phyloP scores from a whole-genome alignment of 2,113 vertebrate species.

The Terrapene triunguis region DNA sequence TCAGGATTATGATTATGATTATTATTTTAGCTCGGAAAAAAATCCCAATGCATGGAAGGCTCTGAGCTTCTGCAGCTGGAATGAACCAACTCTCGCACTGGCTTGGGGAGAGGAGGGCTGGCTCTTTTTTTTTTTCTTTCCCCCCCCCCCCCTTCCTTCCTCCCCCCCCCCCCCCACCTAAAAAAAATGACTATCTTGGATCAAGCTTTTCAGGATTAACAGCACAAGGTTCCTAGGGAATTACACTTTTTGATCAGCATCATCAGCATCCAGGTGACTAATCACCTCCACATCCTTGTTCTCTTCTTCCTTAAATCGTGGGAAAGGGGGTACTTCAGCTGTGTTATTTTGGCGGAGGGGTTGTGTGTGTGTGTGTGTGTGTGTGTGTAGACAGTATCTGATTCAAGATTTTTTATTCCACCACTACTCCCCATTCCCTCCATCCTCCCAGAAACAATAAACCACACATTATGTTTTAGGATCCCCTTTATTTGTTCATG shows the following conservation, averaged over 20 bases:
- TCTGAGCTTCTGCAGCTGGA: slow-evolving; percentile 91
- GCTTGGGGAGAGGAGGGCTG: slow-evolving; percentile 77
- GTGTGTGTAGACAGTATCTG: not conserved
- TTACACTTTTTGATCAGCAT: slow-evolving; percentile 31
- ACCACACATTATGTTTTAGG: not conserved
- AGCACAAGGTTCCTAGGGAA: slow-evolving; percentile 55
- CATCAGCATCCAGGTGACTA: slow-evolving; percentile 51
- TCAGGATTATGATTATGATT: slow-evolving; percentile 70
- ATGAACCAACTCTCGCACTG: slow-evolving; percentile 90
- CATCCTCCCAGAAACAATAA: not conserved
- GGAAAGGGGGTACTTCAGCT: not conserved
- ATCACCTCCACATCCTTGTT: slow-evolving; percentile 31
- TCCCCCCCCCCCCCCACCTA: slow-evolving; percentile 42
- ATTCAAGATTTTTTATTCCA: not conserved
- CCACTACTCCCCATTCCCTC: not conserved
- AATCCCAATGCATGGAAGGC: slow-evolving; percentile 90
- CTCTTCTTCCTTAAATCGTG: not conserved
- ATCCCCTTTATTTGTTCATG: not conserved
- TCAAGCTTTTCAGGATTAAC: slow-evolving; percentile 63
- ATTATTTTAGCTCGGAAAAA: slow-evolving; percentile 86
- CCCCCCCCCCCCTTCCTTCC: not conserved
- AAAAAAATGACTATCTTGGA: slow-evolving; percentile 60
- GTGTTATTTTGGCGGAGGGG: not conserved
- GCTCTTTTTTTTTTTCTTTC: slow-evolving; percentile 57
- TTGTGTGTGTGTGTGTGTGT: not conserved